Percentiles rank a stretch among this genome's conserved stretches.
phyloP scores from a whole-genome alignment of 2,888 invertebrate genomes.

The Paralinhomoeus sp. region DNA sequence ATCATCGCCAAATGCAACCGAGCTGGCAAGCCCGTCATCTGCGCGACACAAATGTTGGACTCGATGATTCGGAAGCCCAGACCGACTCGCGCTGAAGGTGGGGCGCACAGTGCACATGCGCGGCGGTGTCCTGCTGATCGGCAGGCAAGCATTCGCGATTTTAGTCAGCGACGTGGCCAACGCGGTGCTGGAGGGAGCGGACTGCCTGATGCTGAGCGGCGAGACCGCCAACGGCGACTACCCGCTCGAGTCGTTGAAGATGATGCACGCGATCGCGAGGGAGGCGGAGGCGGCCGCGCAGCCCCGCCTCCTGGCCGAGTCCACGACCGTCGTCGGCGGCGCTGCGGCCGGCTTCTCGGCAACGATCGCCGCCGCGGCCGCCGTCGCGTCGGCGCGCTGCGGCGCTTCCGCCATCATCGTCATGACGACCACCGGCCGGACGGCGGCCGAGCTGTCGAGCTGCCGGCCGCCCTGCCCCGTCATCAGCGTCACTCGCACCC shows the following conservation, averaged over 20 bases:
- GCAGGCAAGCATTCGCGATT: too few relatives aligned
- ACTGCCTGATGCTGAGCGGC: constrained; percentile 96
- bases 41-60: constrained; percentile 88
- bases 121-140: too few relatives aligned
- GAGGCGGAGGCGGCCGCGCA: constrained; percentile 90
- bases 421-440: constrained; percentile 46
- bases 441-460: too few relatives aligned
- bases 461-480: too few relatives aligned
- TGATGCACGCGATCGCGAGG: constrained; percentile 35
- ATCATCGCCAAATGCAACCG: constrained; percentile 93
- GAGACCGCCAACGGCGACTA: constrained; percentile 95
- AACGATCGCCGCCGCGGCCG: constrained; percentile 73
- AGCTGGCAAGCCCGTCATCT: constrained; percentile 84
- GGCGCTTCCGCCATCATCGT: constrained; percentile 68
- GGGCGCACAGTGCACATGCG: too few relatives aligned
- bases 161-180: constrained; percentile 49
- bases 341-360: constrained; percentile 56
- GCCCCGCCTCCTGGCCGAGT: constrained; percentile 66
- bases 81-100: constrained; percentile 74
- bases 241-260: constrained; percentile 55
- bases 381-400: constrained; percentile 71
- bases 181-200: constrained; percentile 84
- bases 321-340: constrained; percentile 37
- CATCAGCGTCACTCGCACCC: too few relatives aligned
- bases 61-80: constrained; percentile 89